These are phyloP conservation scores for Drosophila seguyi DNA, from an alignment of 1,140 invertebrate genomes.

Conservation along the genomic window DNA sequence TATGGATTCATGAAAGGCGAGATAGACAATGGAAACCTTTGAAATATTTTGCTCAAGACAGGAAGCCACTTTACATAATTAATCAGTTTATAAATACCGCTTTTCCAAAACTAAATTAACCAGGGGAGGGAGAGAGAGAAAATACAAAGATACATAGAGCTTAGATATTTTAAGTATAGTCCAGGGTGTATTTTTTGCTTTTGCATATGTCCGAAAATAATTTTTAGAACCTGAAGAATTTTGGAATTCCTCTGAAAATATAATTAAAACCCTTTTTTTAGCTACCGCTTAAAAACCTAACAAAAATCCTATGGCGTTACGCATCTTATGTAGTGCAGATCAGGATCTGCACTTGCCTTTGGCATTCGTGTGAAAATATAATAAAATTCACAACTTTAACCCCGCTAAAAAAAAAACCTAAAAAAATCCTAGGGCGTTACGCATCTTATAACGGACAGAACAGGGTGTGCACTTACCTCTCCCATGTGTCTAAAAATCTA, in stretches of 20 bases:
- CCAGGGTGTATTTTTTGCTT: too few species aligned
- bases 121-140: not conserved
- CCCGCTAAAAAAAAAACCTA: not conserved
- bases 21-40: constrained; percentile 33
- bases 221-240: too few species aligned
- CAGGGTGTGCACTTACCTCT: not conserved
- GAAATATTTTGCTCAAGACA: constrained; percentile 73
- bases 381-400: too few species aligned
- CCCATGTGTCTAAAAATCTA: not conserved
- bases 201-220: too few species aligned
- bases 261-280: too few species aligned
- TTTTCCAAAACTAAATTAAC: not conserved
- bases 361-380: too few species aligned
- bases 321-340: not conserved
- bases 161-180: too few species aligned
- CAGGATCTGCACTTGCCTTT: too few species aligned
- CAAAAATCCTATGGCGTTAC: not conserved
- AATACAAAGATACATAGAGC: not conserved
- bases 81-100: constrained; percentile 73
- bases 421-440: not conserved
- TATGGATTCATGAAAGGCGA: constrained; percentile 24
- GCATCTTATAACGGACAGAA: not conserved
- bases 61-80: constrained; percentile 75
- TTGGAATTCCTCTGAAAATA: too few species aligned
- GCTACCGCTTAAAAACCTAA: too few species aligned